Evolutionary conservation across 2,888 invertebrate genomes (phyloP).

Genomic region (Ectemnius cavifrons): DNA sequence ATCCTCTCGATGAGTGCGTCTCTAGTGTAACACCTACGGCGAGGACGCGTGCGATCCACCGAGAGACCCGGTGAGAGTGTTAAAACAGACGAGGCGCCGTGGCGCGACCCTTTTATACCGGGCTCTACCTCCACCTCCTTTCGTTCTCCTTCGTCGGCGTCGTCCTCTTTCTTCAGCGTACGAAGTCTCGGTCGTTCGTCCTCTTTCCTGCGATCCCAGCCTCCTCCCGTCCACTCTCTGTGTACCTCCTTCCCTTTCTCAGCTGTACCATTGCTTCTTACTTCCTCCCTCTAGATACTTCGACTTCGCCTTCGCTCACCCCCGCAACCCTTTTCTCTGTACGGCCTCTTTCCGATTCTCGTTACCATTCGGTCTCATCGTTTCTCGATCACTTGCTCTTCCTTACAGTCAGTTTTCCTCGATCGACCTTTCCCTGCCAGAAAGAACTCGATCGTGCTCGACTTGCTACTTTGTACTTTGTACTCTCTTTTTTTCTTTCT

Average conservation of each 20-base stretch:
- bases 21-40: slow-evolving; percentile 22
- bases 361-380: not conserved
- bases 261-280: not conserved
- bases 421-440: too few relatives aligned
- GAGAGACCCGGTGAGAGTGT: slow-evolving; percentile 72
- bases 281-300: not conserved
- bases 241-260: not conserved
- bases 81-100: slow-evolving; percentile 74
- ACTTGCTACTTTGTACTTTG: too few relatives aligned
- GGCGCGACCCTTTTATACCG: slow-evolving; percentile 74
- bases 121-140: slow-evolving; percentile 63
- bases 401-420: not conserved
- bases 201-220: slow-evolving; percentile 41
- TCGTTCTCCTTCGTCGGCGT: slow-evolving; percentile 59
- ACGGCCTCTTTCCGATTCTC: slow-evolving; percentile 12
- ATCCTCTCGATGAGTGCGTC: slow-evolving; percentile 1
- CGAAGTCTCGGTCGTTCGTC: slow-evolving; percentile 35
- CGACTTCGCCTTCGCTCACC: not conserved
- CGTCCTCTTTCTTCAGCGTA: slow-evolving; percentile 46
- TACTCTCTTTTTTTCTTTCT: too few relatives aligned
- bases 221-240: too few relatives aligned
- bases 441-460: too few relatives aligned
- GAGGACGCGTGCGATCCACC: slow-evolving; percentile 61
- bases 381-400: not conserved
- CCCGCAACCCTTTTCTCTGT: not conserved